Evolutionary conservation across 2,888 invertebrate genomes (phyloP), one percentile per base, ranked within the genome.

Genomic region (Xestobium rufovillosum): DNA sequence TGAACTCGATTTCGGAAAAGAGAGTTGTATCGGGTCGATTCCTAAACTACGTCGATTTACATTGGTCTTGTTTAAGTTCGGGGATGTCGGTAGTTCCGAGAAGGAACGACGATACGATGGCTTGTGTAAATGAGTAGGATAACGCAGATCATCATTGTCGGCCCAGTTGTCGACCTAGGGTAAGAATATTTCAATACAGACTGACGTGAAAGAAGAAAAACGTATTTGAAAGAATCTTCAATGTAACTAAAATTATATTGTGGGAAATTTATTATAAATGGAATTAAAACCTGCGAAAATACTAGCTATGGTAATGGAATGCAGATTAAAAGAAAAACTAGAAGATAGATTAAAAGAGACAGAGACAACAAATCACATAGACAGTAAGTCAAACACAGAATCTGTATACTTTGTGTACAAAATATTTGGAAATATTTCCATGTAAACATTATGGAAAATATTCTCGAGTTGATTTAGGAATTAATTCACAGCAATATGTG

Each of bases 31-130:
- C 19, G 57, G 39, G 15, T 59, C 62, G 39, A 52, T 57, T 23
- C 60, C 64, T 36, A 66, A 48, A 47, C 67, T 67, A 36, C 65
- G 47, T 8, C 67, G 53, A 49, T 66, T 66, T 31, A 55, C 50
- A 45, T 57, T 61, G 25, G 53, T 54, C 39, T 48, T 48, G 47
- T 53, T 49, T 41, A 51, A 46, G 43, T 60, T 63, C 37, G 58
- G 57, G 16, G 60, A 51, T 32, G 56, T 51, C 17, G 64, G 57
- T 19, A 67, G 53, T 54, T 70, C 70, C 2, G 71, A 69, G 42
- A 69, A 66, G 12, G 70, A 70, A 40, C 70, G 55, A 29, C 69
- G 58, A 48, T 69, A 69, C 25, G 60, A 55, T n/a, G 67, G 66
- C 51, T 67, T 67, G 31, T 58, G 59, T 26, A 42, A 37, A 33